Evolutionary conservation across 2,113 vertebrate species (phyloP), one percentile per base, ranked within the genome.

Genomic region (Pluvialis apricaria): DNA sequence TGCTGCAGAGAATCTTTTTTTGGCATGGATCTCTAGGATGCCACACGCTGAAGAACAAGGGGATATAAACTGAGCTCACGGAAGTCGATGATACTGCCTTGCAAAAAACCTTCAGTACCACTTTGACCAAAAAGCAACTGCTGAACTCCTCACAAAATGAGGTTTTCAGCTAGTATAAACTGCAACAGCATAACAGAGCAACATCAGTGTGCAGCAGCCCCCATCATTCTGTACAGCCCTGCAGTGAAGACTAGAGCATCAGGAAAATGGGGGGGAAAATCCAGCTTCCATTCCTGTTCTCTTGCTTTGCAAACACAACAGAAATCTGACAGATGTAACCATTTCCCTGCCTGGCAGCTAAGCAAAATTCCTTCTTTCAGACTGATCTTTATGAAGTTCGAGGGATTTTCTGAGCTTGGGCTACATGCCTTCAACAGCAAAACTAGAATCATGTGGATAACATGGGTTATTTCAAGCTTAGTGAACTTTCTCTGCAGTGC

Each of bases 31-130:
- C 34, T 91, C 71, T 25, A 65, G 16, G 38, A 82, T 76, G 73
- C 49, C 54, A 85, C 80, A 65, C 24, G 55, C 85, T 91, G 86
- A 97, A 95, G 81, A 75, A 61, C 76, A 94, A 90, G 29, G 20
- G 28, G 36, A 44, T 92, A 49, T 47, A 75, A 28, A 68, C 18
- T 36, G 79, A 91, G 34, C 36, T 79, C 65, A 45, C 36, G 54
- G 52, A 82, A 86, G 62, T 72, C 73, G 64, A 24, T 16, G 8
- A 31, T 28, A 65, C 22, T 49, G 28, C 72, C 54, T 84, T 40
- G 77, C 68, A 77, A 66, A 83, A 60, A 89, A 16, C 22, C 4
- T 64, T 79, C 49, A 24, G 29, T 54, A 34, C 15, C 51, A 15
- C 25, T 84, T 72, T 32, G 9, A 61, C 13, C 40, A 68, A 68